Evolutionary conservation across 2,113 vertebrate species (phyloP).

Genomic region (Rana temporaria): DNA sequence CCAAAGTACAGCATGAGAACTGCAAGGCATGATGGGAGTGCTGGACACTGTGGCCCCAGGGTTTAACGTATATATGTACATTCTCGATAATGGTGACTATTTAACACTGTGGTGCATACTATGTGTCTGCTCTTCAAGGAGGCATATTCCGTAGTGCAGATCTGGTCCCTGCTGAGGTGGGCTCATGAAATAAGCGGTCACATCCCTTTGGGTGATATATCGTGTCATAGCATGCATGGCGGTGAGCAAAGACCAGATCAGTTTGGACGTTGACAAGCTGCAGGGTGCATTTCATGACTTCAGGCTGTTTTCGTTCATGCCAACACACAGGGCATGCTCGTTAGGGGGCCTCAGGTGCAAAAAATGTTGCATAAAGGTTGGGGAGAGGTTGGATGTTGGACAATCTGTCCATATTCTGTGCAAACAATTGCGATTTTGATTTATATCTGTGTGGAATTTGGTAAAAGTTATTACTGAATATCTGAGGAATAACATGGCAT

Average conservation of each 20-base stretch:
- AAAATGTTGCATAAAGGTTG: too few relatives aligned
- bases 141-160: neutral
- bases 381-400: too few relatives aligned
- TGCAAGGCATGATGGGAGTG: neutral
- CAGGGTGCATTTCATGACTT: too few relatives aligned
- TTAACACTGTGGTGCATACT: neutral
- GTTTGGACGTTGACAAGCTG: too few relatives aligned
- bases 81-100: neutral
- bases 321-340: neutral
- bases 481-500: too few relatives aligned
- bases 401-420: too few relatives aligned
- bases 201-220: neutral
- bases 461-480: too few relatives aligned
- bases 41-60: neutral
- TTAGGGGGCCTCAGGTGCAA: too few relatives aligned
- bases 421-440: too few relatives aligned
- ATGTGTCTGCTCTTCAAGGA: neutral
- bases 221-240: neutral
- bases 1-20: constrained; percentile 32
- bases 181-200: neutral
- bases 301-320: too few relatives aligned
- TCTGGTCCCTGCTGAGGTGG: neutral
- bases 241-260: neutral
- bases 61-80: neutral
- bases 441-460: too few relatives aligned